Conservation (phyloP, 2,797 vertebrate species). For the Melanitta fusca region DNA sequence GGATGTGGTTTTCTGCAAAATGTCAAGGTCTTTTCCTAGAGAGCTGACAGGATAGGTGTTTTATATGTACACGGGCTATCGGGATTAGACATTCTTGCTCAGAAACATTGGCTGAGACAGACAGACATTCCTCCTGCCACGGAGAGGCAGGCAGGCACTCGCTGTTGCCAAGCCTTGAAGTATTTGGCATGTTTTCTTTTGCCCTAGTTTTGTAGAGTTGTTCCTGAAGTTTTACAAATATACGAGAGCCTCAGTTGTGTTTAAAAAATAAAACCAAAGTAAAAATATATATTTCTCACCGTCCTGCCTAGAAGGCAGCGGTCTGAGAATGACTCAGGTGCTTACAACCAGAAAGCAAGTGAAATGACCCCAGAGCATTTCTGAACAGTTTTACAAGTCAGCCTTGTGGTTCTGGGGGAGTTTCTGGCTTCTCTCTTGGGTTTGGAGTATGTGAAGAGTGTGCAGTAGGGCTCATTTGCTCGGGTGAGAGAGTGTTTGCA, state of each 20-base stretch:
- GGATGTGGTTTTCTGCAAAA: conserved; percentile 28
- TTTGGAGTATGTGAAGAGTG: background rate
- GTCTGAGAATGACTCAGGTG: background rate
- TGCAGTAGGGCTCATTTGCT: background rate
- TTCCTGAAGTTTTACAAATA: conserved; percentile 58
- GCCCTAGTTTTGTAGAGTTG: conserved; percentile 70
- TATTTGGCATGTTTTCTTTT: conserved; percentile 67
- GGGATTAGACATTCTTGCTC: conserved; percentile 47
- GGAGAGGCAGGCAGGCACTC: conserved; percentile 52
- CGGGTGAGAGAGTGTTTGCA: background rate
- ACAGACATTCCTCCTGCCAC: conserved; percentile 58
- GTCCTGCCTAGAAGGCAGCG: background rate
- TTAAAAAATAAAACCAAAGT: background rate
- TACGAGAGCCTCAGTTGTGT: background rate
- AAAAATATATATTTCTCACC: background rate
- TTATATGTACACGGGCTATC: conserved; percentile 47
- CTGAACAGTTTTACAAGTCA: background rate
- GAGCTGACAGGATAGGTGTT: conserved; percentile 59
- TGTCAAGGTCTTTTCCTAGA: conserved; percentile 61
- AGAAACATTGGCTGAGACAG: conserved; percentile 62
- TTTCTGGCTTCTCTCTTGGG: background rate
- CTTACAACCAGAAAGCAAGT: conserved; percentile 5
- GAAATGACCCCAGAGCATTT: background rate
- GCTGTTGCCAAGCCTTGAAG: conserved; percentile 63
- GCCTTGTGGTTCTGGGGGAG: background rate